Evolutionary conservation across 2,113 vertebrate genomes (phyloP).

Genomic region (Nyctereutes procyonoides): DNA sequence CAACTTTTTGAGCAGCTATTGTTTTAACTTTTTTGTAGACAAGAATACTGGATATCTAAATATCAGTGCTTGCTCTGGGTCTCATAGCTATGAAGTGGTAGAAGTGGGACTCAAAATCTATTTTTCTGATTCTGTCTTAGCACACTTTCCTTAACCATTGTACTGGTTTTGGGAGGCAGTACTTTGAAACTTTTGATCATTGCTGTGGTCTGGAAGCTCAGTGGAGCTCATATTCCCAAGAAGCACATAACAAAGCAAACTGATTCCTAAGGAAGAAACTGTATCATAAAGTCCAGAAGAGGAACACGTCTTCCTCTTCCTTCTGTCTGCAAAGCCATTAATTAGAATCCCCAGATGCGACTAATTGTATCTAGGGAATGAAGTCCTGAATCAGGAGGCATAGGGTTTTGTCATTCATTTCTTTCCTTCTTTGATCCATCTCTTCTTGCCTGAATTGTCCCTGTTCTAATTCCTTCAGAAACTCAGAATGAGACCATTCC

Average conservation of each 20-base stretch:
- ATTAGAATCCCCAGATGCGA: not conserved
- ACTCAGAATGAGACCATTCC: not conserved
- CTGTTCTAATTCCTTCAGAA: conserved; percentile 1
- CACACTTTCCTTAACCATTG: not conserved
- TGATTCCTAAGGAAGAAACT: conserved; percentile 11
- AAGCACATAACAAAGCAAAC: conserved; percentile 28
- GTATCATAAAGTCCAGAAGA: conserved; percentile 25
- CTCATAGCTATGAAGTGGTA: not conserved
- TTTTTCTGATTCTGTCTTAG: conserved; percentile 17
- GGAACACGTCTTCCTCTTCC: not conserved
- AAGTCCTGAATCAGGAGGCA: not conserved
- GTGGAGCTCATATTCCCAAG: not conserved
- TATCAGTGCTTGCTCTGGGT: not conserved
- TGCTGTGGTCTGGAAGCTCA: not conserved
- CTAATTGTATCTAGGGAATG: not conserved
- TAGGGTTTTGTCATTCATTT: not conserved
- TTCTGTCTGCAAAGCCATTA: not conserved
- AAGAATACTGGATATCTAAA: conserved; percentile 45
- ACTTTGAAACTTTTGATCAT: not conserved
- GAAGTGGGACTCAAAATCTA: not conserved
- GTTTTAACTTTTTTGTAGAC: not conserved
- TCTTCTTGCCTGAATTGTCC: not conserved
- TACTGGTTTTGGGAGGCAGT: not conserved
- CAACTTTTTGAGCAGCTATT: not conserved
- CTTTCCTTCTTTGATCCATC: not conserved